Evolutionary conservation across 2,797 vertebrate genomes (phyloP).

Genomic region (Gymnothorax javanicus): DNA sequence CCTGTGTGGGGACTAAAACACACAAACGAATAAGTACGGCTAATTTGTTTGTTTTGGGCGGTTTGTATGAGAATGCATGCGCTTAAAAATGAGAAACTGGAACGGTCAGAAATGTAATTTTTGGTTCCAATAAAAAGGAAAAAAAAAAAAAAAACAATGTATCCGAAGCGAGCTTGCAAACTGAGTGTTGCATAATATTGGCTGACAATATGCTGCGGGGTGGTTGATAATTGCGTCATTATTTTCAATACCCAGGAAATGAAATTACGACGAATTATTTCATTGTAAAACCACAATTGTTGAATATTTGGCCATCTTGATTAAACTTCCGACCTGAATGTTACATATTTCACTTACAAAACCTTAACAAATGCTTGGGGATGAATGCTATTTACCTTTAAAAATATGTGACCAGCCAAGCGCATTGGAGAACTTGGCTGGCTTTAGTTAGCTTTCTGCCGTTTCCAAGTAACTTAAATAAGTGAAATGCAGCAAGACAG

Average conservation of each 20-base stretch:
- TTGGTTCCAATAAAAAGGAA: neutral
- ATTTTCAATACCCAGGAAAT: neutral
- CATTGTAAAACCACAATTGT: neutral
- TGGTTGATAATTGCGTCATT: neutral
- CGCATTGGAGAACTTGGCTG: neutral
- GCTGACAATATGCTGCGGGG: neutral
- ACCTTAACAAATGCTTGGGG: too few relatives aligned
- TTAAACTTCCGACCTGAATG: neutral
- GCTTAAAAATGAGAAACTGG: neutral
- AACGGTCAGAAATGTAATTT: neutral
- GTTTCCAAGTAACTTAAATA: neutral
- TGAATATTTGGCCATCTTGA: neutral
- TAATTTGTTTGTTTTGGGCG: neutral
- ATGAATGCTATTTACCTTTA: neutral
- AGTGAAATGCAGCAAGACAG: neutral
- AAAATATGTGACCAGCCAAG: neutral
- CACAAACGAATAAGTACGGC: neutral
- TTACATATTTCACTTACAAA: neutral
- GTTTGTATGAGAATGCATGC: neutral
- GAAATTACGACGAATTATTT: neutral
- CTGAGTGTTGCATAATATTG: neutral
- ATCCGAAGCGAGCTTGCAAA: neutral
- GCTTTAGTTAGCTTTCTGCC: neutral
- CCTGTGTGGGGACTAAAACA: constrained; percentile 50
- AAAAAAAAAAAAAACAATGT: too few relatives aligned